Percentiles rank a stretch among this genome's conserved stretches.
Conservation (phyloP, 2,888 invertebrate species). For the Cepaea hortensis region DNA sequence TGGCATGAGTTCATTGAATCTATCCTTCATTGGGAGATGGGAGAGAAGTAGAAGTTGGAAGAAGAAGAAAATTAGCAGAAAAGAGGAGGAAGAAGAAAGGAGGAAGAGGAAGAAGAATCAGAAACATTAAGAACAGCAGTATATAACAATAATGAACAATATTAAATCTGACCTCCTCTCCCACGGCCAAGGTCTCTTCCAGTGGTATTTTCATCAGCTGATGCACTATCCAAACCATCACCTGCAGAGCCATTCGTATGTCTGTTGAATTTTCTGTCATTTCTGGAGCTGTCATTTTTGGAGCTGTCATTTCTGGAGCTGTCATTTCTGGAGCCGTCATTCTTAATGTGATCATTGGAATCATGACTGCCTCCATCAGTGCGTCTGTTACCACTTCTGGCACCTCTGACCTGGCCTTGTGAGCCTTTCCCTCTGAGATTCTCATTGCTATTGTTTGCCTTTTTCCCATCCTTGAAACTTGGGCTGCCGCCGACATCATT, state of each 20-base stretch:
- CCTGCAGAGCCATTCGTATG: not conserved
- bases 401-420: not conserved
- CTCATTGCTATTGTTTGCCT: not conserved
- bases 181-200: conserved; percentile 20
- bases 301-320: not conserved
- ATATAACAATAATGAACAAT: too few species aligned
- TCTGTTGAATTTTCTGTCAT: not conserved
- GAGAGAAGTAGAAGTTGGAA: too few species aligned
- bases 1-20: too few species aligned
- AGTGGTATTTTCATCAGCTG: not conserved
- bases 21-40: too few species aligned
- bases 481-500: conserved; percentile 21
- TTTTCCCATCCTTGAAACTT: conserved; percentile 17
- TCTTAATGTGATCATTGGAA: not conserved
- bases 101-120: too few species aligned
- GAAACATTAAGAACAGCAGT: too few species aligned
- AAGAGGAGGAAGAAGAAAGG: too few species aligned
- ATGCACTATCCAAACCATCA: not conserved
- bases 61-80: too few species aligned
- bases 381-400: conserved; percentile 11
- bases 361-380: not conserved
- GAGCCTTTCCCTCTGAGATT: not conserved
- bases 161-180: conserved; percentile 17
- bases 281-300: not conserved
- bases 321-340: conserved; percentile 5